Base-by-base conservation (phyloP, 1,140 invertebrate species). In the Cydia strobilella region DNA sequence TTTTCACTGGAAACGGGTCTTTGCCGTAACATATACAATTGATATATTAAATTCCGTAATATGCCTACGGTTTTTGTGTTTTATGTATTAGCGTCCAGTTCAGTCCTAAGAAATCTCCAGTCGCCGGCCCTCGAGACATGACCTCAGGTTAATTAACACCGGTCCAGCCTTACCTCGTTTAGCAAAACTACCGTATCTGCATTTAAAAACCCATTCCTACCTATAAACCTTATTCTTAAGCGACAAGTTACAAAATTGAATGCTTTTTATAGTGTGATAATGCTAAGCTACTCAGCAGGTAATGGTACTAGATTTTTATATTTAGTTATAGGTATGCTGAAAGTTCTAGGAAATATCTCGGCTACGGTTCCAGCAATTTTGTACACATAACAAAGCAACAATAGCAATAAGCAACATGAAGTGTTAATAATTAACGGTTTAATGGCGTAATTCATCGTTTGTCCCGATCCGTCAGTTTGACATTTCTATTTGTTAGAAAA, bases 71-170 rank as follows among this genome's bases (percentile, higher is more conserved):
- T 54, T 20, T 0, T 54, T 54, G 51, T 54, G 15, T 20, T 12
- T 23, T 12, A 23, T 59, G 20, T 59, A 3, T 9, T 12, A 3
- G 48, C 48, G 54, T 59, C 10, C 20, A 23, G 18, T 59, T 23
- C 9, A 23, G 20, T 59, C 18, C 18, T 59, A 23, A 59, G 54
- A 59, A 59, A 23, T 23, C 54, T 23, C 18, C 18, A 23, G 54
- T 59, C 51, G 51, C 9, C 54, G 20, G 18, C 54, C 54, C 18
- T 59, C 54, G 54, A n/a, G 54, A 23, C 15, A 59, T 59, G 54
- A 59, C 54, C 54, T 59, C 54, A 59, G 54, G 54, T 59, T 59
- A 59, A 59, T 59, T 59, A 59, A 23, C 54, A 23, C 54, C 54
- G 23, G 54, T 59, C 54, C 54, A 59, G 20, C 54, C 1, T n/a